Percentiles rank a stretch among this genome's conserved stretches.
Evolutionary conservation across 2,113 vertebrate species (phyloP).

Genomic region (Callaeas wilsoni): DNA sequence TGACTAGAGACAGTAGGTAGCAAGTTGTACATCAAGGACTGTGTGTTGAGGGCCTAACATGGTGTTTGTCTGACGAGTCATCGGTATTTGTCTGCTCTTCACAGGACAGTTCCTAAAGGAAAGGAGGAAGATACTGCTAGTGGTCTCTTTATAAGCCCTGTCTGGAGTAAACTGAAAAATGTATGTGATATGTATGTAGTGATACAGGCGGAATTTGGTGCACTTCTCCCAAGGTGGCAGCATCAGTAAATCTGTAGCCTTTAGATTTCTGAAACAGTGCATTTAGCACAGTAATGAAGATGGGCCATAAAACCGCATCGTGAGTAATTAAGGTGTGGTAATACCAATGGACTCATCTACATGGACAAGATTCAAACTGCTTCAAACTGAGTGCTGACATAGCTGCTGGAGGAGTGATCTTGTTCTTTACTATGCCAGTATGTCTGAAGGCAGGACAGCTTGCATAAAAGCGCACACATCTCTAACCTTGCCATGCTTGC

Average conservation of each 20-base stretch:
- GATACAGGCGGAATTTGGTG: neutral
- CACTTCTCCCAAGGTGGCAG: neutral
- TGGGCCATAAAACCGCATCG: neutral
- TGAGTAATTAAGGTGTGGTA: neutral
- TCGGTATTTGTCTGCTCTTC: neutral
- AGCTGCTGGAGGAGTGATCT: neutral
- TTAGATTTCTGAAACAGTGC: neutral
- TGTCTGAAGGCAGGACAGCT: neutral
- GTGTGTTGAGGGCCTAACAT: neutral
- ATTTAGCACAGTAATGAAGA: neutral
- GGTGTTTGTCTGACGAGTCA: neutral
- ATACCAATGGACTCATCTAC: neutral
- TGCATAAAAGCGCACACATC: neutral
- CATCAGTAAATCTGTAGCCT: neutral
- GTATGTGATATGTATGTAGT: neutral
- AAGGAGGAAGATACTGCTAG: neutral
- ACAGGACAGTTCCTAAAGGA: neutral
- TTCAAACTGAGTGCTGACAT: neutral
- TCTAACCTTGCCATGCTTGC: neutral
- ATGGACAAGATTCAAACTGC: neutral
- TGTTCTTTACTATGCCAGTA: neutral
- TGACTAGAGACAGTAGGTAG: neutral
- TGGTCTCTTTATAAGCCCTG: neutral
- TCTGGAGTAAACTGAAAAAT: neutral
- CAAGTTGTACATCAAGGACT: neutral